These are phyloP conservation scores for Shargacucullia verbasci DNA, from an alignment of 2,888 invertebrate genomes.

Conservation along the genomic window DNA sequence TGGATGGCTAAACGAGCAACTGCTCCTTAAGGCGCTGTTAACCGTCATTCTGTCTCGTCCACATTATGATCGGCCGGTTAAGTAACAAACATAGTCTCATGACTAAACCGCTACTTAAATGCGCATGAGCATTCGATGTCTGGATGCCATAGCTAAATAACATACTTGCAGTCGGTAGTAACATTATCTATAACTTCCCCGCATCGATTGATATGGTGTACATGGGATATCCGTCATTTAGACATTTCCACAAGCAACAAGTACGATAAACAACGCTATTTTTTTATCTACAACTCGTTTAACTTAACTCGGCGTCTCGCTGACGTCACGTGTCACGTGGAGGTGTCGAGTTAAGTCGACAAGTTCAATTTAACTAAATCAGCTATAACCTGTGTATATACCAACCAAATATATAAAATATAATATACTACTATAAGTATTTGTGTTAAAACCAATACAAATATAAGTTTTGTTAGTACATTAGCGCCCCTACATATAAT, in stretches of 20 bases:
- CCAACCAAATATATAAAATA: constrained; percentile 40
- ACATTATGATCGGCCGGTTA: too few species aligned
- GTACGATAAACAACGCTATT: constrained; percentile 23
- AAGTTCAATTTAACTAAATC: constrained; percentile 12
- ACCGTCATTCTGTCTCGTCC: too few species aligned
- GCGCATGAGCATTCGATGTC: too few species aligned
- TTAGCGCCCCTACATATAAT: constrained; percentile 15
- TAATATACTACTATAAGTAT: constrained; percentile 34
- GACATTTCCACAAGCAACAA: background rate
- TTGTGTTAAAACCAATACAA: constrained; percentile 15
- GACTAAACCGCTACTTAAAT: too few species aligned
- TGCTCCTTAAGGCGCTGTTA: too few species aligned
- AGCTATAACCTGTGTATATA: constrained; percentile 41
- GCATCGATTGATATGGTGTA: too few species aligned
- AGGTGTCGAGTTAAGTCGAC: constrained; percentile 1
- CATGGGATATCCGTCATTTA: too few species aligned
- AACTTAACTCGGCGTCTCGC: background rate
- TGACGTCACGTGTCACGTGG: background rate
- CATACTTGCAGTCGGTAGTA: too few species aligned
- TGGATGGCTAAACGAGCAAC: too few species aligned
- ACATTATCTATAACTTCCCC: too few species aligned
- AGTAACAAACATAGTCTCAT: too few species aligned
- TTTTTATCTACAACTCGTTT: constrained; percentile 16
- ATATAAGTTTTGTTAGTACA: constrained; percentile 13
- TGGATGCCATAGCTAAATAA: too few species aligned